Evolutionary conservation across 1,140 invertebrate species (phyloP).

Genomic region (Manduca sexta): DNA sequence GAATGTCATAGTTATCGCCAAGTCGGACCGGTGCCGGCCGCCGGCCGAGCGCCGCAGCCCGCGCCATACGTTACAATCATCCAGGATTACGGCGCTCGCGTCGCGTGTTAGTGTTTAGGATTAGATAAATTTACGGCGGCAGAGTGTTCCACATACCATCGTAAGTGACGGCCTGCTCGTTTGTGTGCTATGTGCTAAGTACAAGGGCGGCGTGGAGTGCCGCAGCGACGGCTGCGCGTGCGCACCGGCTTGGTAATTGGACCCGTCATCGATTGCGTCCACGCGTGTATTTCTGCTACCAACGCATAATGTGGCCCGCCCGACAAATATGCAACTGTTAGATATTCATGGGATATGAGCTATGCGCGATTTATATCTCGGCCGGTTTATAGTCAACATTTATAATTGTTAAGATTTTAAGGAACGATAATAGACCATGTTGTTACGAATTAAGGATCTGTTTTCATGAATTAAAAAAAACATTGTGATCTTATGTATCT

Average conservation of each 20-base stretch:
- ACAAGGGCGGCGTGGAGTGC: constrained; percentile 10
- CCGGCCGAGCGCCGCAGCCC: constrained; percentile 2
- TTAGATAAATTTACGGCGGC: not conserved
- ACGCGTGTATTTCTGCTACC: not conserved
- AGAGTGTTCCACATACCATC: not conserved
- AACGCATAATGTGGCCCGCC: constrained; percentile 1
- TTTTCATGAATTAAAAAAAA: no score
- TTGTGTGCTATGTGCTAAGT: constrained; percentile 5
- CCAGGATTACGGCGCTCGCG: constrained; percentile 26
- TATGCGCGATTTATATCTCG: no score
- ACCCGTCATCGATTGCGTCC: constrained; percentile 7
- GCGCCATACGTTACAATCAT: constrained; percentile 42
- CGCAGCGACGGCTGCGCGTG: constrained; percentile 17
- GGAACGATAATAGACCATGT: no score
- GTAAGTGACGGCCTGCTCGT: not conserved
- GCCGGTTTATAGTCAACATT: no score
- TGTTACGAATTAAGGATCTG: no score
- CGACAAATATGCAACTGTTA: not conserved
- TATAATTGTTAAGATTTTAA: no score
- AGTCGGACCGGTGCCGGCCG: not conserved
- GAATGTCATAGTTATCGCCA: constrained; percentile 31
- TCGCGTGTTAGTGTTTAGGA: not conserved
- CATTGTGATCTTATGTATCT: no score
- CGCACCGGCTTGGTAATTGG: constrained; percentile 20
- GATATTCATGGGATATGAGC: no score